Evolutionary conservation across 2,797 vertebrate genomes (phyloP).

Genomic region (Cygnus olor): DNA sequence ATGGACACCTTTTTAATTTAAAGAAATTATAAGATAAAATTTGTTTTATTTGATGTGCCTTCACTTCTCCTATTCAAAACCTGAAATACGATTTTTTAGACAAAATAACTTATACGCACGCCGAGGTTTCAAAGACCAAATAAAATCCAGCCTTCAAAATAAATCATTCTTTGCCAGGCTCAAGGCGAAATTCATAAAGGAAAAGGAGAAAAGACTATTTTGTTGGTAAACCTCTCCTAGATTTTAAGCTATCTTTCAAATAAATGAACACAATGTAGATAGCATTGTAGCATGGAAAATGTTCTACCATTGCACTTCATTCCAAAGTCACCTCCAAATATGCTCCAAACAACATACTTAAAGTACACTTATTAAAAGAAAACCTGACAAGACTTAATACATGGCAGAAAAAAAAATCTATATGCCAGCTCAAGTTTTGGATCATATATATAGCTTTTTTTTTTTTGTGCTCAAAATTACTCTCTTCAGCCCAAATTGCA

Average conservation of each 20-base stretch:
- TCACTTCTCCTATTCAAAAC: not conserved
- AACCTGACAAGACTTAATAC: not conserved
- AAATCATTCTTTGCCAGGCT: not conserved
- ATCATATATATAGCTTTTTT: too few relatives aligned
- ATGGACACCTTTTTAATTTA: not conserved
- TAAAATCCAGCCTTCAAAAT: not conserved
- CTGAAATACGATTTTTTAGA: not conserved
- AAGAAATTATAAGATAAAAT: not conserved
- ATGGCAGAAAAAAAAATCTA: not conserved
- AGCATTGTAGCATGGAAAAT: not conserved
- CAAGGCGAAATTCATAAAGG: not conserved
- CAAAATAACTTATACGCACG: not conserved
- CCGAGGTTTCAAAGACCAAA: not conserved
- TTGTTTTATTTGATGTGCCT: not conserved
- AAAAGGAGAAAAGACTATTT: not conserved
- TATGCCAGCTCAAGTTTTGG: not conserved
- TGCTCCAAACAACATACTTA: not conserved
- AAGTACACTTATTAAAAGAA: not conserved
- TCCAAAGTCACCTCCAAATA: not conserved
- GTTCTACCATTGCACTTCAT: not conserved
- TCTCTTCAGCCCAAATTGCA: not conserved
- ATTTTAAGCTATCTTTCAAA: not conserved
- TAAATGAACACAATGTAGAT: not conserved
- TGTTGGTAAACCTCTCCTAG: not conserved
- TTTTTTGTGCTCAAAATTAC: not conserved